A percentile compares a stretch with the other conserved stretches of the same genome.
phyloP scores from a whole-genome alignment of 2,113 vertebrate species.

The Xiphophorus maculatus region DNA sequence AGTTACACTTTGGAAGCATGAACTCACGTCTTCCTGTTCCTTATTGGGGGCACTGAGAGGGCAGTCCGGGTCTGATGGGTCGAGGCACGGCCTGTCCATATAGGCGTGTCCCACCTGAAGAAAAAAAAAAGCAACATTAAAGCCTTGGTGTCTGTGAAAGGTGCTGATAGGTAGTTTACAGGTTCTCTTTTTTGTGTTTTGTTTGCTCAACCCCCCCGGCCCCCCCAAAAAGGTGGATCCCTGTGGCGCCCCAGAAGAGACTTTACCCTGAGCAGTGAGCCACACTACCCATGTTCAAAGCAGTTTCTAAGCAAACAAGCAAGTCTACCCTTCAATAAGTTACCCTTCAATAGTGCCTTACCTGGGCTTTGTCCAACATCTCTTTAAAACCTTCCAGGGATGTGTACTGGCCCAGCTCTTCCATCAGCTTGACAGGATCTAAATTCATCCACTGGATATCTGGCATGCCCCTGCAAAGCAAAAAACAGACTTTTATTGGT shows the following conservation, averaged over 20 bases:
- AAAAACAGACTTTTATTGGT: constrained; percentile 14
- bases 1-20: neutral
- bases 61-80: constrained; percentile 89
- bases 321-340: neutral
- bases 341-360: constrained; percentile 63
- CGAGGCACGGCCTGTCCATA: constrained; percentile 92
- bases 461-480: constrained; percentile 86
- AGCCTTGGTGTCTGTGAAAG: neutral
- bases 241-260: neutral
- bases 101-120: constrained; percentile 91
- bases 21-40: constrained; percentile 76
- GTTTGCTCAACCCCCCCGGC: neutral
- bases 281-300: neutral
- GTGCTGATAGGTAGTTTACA: neutral
- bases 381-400: constrained; percentile 94
- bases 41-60: constrained; percentile 93
- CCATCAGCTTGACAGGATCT: constrained; percentile 93
- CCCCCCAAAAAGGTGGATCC: neutral
- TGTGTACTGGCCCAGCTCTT: constrained; percentile 94
- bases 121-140: constrained; percentile 21
- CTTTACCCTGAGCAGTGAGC: neutral
- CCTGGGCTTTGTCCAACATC: constrained; percentile 96
- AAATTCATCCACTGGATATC: constrained; percentile 99
- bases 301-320: neutral
- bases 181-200: too few species aligned